Percentiles rank a stretch among this genome's conserved stretches.
Evolutionary conservation across 1,140 invertebrate genomes (phyloP).

Genomic region (Drosophila gunungcola): DNA sequence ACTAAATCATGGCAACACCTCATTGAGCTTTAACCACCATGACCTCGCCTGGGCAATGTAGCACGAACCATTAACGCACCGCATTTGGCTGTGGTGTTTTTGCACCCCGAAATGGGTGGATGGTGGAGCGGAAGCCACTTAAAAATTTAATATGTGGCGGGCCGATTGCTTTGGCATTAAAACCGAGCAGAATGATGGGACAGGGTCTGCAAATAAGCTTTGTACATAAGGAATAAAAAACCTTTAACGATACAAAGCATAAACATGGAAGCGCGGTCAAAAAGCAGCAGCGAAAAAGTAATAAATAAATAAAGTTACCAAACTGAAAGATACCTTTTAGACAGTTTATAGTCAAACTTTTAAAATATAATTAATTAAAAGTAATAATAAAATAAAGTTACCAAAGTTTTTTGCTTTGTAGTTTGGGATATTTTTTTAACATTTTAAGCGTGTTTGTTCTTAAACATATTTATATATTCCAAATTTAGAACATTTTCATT

Average conservation of each 20-base stretch:
- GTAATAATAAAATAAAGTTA: too few species aligned
- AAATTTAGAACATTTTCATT: too few species aligned
- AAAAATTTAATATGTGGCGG: slow-evolving; percentile 71
- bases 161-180: slow-evolving; percentile 61
- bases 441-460: too few species aligned
- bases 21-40: slow-evolving; percentile 77
- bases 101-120: not conserved
- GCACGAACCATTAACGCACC: slow-evolving; percentile 68
- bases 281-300: slow-evolving; percentile 9
- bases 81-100: slow-evolving; percentile 31
- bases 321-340: not conserved
- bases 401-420: too few species aligned
- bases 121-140: slow-evolving; percentile 47
- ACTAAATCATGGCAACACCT: slow-evolving; percentile 76
- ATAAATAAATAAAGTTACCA: not conserved
- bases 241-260: slow-evolving; percentile 63
- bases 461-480: too few species aligned
- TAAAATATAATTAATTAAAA: too few species aligned
- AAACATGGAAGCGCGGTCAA: slow-evolving; percentile 38
- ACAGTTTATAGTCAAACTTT: too few species aligned
- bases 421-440: too few species aligned
- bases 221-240: slow-evolving; percentile 31
- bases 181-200: slow-evolving; percentile 18
- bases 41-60: slow-evolving; percentile 63
- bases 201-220: slow-evolving; percentile 3